A percentile compares a stretch with the other conserved stretches of the same genome.
Conservation (phyloP, 2,888 invertebrate genomes). For the Glyphotaelius pellucidus region DNA sequence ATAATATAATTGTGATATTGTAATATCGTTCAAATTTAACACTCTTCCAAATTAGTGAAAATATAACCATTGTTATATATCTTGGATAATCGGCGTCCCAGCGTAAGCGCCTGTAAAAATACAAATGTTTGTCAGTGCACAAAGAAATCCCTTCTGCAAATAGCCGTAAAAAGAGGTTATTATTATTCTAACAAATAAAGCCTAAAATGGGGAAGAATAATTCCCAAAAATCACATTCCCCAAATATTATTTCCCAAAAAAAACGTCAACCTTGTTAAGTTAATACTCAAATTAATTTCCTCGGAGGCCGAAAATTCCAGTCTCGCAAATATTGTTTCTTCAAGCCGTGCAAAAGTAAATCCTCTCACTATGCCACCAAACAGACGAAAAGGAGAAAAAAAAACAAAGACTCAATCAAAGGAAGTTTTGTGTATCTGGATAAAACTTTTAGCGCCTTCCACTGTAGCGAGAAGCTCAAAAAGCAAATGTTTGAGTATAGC, state of each 20-base stretch:
- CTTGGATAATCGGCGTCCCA: background rate
- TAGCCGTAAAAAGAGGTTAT: background rate
- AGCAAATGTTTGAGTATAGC: conserved; percentile 22
- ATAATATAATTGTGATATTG: no score
- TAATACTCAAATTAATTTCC: background rate
- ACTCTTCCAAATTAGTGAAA: background rate
- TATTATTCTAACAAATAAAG: background rate
- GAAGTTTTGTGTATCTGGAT: conserved; percentile 24
- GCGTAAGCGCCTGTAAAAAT: background rate
- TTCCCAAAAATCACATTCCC: background rate
- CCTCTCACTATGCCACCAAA: background rate
- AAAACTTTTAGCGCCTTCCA: conserved; percentile 10
- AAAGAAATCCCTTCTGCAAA: background rate
- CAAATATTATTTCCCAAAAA: background rate
- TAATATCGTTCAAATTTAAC: background rate
- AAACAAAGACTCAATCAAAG: background rate
- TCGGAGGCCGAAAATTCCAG: background rate
- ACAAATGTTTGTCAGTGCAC: background rate
- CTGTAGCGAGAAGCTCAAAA: background rate
- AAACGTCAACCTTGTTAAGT: background rate
- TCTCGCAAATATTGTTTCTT: background rate
- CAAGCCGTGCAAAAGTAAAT: background rate
- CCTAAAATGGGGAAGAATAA: background rate
- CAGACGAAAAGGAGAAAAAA: background rate
- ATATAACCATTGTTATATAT: background rate